Conservation (phyloP, 1,140 invertebrate species). For the Metopolophium dirhodum region DNA sequence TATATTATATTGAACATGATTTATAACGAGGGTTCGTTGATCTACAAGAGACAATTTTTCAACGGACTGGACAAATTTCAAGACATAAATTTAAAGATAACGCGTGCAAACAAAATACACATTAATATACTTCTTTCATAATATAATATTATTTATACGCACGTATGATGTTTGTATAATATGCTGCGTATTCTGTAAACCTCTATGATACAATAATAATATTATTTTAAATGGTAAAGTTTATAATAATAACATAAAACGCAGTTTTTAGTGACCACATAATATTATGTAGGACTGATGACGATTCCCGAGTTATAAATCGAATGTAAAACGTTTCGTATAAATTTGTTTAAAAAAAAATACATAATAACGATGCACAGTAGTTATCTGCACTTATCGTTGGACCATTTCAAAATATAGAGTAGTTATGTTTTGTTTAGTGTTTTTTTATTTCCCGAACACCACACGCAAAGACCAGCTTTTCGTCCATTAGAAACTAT, state of each 20-base stretch:
- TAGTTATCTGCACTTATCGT: neutral
- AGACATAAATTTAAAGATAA: conserved; percentile 32
- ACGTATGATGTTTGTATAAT: neutral
- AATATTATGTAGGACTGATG: neutral
- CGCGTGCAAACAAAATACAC: neutral
- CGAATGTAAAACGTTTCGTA: neutral
- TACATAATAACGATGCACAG: neutral
- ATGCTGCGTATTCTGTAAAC: neutral
- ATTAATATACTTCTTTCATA: conserved; percentile 2
- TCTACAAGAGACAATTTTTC: conserved; percentile 44
- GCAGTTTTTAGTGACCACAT: neutral
- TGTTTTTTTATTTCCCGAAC: neutral
- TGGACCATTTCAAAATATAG: neutral
- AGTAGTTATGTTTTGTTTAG: neutral
- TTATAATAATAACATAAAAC: neutral
- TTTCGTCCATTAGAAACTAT: neutral
- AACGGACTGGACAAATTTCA: conserved; percentile 23
- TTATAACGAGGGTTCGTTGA: conserved; percentile 1
- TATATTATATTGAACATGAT: neutral
- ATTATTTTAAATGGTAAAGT: neutral
- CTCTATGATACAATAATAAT: neutral
- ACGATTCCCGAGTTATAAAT: too few relatives aligned
- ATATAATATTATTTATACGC: neutral
- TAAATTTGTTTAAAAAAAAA: neutral
- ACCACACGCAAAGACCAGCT: neutral